phyloP scores from a whole-genome alignment of 2,113 vertebrate genomes.

The Chaetops frenatus region DNA sequence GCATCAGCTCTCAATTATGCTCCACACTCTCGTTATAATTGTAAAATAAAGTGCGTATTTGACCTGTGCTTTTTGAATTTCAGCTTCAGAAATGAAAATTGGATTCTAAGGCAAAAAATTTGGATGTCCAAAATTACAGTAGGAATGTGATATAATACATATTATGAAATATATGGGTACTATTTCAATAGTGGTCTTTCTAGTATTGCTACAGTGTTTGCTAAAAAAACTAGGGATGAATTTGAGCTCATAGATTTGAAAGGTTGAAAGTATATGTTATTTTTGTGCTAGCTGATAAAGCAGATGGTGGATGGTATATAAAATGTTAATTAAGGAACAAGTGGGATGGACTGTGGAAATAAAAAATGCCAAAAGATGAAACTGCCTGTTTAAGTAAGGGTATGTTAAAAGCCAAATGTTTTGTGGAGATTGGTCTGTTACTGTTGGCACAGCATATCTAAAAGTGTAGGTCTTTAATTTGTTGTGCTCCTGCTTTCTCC shows the following conservation, averaged over 20 bases:
- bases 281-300: neutral
- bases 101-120: neutral
- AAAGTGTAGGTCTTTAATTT: neutral
- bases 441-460: neutral
- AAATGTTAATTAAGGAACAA: slow-evolving; percentile 41
- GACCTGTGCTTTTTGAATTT: neutral
- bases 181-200: neutral
- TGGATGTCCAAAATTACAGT: neutral
- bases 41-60: neutral
- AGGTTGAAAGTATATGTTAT: slow-evolving; percentile 19
- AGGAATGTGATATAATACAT: neutral
- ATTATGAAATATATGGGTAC: neutral
- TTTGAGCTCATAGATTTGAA: neutral
- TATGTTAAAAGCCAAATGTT: neutral
- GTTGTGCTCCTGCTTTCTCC: neutral
- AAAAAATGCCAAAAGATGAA: neutral
- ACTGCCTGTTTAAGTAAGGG: neutral
- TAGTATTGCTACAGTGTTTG: neutral
- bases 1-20: neutral
- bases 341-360: slow-evolving; percentile 22
- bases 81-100: neutral
- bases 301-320: slow-evolving; percentile 13
- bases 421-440: neutral
- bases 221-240: neutral
- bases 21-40: neutral